A percentile compares a stretch with the other conserved stretches of the same genome.
Evolutionary conservation across 2,888 invertebrate species (phyloP).

Genomic region (Linnaemya vulpina): DNA sequence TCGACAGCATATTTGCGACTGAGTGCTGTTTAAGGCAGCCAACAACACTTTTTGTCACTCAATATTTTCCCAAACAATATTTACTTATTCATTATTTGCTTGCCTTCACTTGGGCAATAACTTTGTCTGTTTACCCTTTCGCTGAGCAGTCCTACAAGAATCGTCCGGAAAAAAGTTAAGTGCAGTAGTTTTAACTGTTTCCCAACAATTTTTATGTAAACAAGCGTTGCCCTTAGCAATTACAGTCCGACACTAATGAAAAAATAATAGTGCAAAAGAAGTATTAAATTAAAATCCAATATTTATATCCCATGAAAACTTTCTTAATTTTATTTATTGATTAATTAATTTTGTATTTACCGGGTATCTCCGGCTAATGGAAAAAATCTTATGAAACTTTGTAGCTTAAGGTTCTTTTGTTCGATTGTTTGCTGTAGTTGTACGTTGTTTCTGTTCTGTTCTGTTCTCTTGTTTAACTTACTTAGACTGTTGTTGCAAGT

Average conservation of each 20-base stretch:
- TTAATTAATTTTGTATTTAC: constrained; percentile 20
- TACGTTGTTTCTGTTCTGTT: background rate
- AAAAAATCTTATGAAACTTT: background rate
- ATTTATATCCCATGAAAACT: constrained; percentile 9
- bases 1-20: no score
- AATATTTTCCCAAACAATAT: no score
- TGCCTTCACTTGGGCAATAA: no score
- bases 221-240: background rate
- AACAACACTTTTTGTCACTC: no score
- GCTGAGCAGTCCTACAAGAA: no score
- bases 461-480: no score
- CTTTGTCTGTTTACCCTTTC: no score
- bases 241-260: constrained; percentile 10
- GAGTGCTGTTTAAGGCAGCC: no score
- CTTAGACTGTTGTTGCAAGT: background rate
- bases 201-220: background rate
- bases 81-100: no score
- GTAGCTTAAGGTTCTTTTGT: background rate
- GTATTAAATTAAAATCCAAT: background rate
- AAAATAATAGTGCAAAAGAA: constrained; percentile 11
- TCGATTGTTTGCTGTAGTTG: background rate
- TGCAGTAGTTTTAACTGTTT: no score
- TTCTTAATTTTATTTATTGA: constrained; percentile 21
- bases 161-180: no score
- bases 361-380: background rate